Conservation (phyloP, 35 echinoderm and acorn worm genomes). For the Lytechinus variegatus region DNA sequence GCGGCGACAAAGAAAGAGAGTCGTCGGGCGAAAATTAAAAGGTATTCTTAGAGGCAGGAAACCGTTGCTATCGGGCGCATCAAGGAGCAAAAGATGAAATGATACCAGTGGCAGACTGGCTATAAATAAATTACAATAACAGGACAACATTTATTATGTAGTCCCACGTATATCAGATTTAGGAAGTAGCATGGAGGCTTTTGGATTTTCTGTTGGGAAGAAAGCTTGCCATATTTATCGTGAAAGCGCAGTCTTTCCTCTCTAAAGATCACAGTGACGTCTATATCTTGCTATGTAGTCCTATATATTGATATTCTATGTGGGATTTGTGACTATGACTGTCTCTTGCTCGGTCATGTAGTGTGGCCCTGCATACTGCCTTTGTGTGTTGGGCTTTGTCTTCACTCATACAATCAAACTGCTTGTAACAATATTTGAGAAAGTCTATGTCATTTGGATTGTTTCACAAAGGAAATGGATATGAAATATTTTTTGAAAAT, state of each 20-base stretch:
- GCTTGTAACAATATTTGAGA: not conserved
- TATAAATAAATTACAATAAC: not conserved
- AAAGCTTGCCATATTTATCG: not conserved
- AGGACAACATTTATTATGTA: conserved; percentile 20
- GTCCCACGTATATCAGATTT: not conserved
- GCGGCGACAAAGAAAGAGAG: not conserved
- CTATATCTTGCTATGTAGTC: not conserved
- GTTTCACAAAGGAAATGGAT: not conserved
- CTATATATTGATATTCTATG: not conserved
- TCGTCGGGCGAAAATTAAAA: not conserved
- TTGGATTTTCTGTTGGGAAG: not conserved
- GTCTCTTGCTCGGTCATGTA: no score
- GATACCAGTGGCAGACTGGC: not conserved
- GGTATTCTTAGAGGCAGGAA: not conserved
- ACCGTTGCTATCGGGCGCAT: not conserved
- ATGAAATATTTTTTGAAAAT: not conserved
- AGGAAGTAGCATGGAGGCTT: not conserved
- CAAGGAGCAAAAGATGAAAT: not conserved
- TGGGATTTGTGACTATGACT: no score
- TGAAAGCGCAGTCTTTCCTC: not conserved
- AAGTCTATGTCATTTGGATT: not conserved
- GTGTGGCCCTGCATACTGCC: no score
- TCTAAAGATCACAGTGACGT: not conserved
- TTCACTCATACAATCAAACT: not conserved
- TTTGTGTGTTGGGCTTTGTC: not conserved